Evolutionary conservation across 2,797 vertebrate species (phyloP).

Genomic region (Lepilemur ruficaudatus): DNA sequence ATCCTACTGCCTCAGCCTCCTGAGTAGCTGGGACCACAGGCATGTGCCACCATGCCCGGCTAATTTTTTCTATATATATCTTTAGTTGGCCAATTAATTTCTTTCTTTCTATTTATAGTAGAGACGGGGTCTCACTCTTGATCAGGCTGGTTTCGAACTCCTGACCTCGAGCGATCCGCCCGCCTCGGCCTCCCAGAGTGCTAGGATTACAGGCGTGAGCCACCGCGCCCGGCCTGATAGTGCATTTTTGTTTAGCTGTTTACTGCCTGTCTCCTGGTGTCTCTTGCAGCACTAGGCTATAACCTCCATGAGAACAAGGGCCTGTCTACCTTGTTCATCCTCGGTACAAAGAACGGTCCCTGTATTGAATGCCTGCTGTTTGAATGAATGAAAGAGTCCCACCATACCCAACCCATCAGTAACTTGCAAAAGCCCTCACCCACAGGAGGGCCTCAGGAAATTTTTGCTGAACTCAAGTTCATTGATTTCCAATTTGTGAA

Average conservation of each 20-base stretch:
- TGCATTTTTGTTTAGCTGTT: background rate
- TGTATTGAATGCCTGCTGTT: background rate
- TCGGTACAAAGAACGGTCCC: background rate
- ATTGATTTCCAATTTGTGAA: conserved; percentile 31
- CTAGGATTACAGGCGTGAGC: too few relatives aligned
- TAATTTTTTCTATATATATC: too few relatives aligned
- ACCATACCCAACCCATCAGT: background rate
- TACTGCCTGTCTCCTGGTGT: background rate
- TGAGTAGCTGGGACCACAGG: too few relatives aligned
- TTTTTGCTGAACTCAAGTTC: background rate
- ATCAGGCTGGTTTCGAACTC: too few relatives aligned
- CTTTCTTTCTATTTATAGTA: too few relatives aligned
- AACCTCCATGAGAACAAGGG: background rate
- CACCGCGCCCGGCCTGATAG: too few relatives aligned
- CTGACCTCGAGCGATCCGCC: too few relatives aligned
- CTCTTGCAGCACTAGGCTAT: background rate
- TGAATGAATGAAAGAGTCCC: background rate
- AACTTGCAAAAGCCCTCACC: background rate
- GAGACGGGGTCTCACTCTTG: too few relatives aligned
- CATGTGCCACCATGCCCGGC: too few relatives aligned
- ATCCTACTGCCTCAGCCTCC: too few relatives aligned
- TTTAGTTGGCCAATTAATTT: too few relatives aligned
- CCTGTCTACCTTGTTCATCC: background rate
- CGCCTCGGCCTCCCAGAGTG: too few relatives aligned
- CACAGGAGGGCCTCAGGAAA: background rate